Evolutionary conservation across 1,140 invertebrate species (phyloP).

Genomic region (Ceratina japonica): DNA sequence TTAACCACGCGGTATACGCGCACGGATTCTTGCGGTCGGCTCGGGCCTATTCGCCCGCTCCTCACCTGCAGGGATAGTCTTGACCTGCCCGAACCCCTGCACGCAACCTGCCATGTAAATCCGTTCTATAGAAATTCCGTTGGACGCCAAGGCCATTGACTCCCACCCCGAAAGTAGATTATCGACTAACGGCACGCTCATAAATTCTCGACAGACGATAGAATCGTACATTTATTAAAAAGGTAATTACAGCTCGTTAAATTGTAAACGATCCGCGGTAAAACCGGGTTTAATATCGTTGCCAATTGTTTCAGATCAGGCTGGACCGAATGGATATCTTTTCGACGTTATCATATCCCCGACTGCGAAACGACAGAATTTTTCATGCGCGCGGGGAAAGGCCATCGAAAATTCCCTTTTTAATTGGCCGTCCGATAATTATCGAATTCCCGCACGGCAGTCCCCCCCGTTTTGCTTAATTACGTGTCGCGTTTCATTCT

Average conservation of each 20-base stretch:
- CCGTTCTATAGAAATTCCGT: constrained; percentile 2
- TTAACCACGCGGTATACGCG: constrained; percentile 11
- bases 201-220: not conserved
- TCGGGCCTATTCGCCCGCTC: not conserved
- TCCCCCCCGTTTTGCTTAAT: constrained; percentile 17
- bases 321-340: too few relatives aligned
- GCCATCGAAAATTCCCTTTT: constrained; percentile 17
- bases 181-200: not conserved
- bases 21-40: constrained; percentile 10
- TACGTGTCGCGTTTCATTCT: constrained; percentile 11
- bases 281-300: too few relatives aligned
- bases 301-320: too few relatives aligned
- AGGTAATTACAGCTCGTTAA: too few relatives aligned
- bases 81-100: constrained; percentile 35
- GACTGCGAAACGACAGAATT: not conserved
- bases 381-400: not conserved
- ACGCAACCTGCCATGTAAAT: constrained; percentile 28
- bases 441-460: constrained; percentile 25
- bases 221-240: not conserved
- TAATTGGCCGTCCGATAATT: constrained; percentile 25
- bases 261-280: too few relatives aligned
- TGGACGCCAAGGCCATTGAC: not conserved
- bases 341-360: not conserved
- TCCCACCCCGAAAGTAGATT: not conserved
- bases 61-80: constrained; percentile 23